phyloP scores from a whole-genome alignment of 2,888 invertebrate genomes.

The Brachyptera putata region DNA sequence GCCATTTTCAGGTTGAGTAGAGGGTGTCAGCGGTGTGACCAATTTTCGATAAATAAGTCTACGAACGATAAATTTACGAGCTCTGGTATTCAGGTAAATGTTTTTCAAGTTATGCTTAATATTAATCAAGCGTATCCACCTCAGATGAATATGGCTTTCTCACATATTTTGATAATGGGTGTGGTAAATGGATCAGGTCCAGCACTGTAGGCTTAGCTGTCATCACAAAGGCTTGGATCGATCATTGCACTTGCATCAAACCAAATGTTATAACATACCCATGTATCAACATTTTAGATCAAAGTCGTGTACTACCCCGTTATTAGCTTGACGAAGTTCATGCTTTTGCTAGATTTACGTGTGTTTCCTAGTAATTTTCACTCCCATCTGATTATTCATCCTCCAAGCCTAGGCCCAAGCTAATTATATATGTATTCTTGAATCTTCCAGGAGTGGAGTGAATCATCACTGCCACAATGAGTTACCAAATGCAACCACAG shows the following conservation, averaged over 20 bases:
- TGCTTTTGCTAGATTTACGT: too few species aligned
- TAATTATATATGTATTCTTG: too few species aligned
- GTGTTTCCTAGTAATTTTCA: too few species aligned
- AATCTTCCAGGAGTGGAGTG: too few species aligned
- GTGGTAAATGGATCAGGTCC: neutral
- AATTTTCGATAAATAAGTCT: neutral
- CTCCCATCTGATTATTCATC: too few species aligned
- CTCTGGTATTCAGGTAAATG: neutral
- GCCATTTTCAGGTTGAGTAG: neutral
- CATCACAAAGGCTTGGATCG: slow-evolving; percentile 10
- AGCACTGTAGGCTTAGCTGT: neutral
- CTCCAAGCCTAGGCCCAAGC: too few species aligned
- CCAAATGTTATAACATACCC: neutral
- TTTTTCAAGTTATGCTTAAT: too few species aligned
- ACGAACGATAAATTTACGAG: neutral
- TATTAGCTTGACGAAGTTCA: too few species aligned
- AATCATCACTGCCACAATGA: slow-evolving; percentile 66
- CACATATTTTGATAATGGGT: neutral
- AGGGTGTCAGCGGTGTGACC: neutral
- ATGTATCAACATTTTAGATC: too few species aligned
- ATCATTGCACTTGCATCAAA: neutral
- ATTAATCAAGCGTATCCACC: too few species aligned
- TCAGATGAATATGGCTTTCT: too few species aligned
- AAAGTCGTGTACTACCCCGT: too few species aligned
- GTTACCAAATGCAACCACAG: slow-evolving; percentile 76